Base-by-base conservation (phyloP, 1,140 invertebrate genomes). In the Geopemphigus sp. region DNA sequence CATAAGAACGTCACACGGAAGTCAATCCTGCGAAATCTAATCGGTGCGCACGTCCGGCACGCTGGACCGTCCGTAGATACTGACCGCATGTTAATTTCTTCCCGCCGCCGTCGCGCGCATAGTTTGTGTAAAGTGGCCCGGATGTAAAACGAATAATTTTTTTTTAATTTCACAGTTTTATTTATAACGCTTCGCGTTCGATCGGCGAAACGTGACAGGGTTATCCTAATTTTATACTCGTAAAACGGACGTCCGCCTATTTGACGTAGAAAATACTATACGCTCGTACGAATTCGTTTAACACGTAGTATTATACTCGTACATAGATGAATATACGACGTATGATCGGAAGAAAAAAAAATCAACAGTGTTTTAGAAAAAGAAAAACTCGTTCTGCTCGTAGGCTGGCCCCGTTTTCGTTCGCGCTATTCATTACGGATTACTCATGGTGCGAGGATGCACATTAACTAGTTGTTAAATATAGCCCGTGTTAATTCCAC, bases 361-460 rank as follows among this genome's bases (percentile, higher is more conserved):
- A 50, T 50, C 68, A 76, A 76, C 54, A 76, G 72, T 24, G 72
- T 39, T 74, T 74, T 73, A 39, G 8, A 39, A 39, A 24, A 19
- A 45, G 39, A 24, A 19, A 45, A 57, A 59, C 54, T 15, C 6
- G 72, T 76, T 76, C 54, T 57, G n/a, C 56, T 57, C 53, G 39
- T 22, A 45, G 15, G 32, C 15, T 76, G 72, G 72, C 72, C 72
- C 32, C 54, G 54, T 59, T 76, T 76, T 72, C 68, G 17, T n/a
- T 54, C 8, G 15, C 14, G 19, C 54, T 59, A 59, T 5, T 59
- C 72, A 39, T 59, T 76, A 59, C 39, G 59, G 72, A 59, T 59
- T 76, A 76, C 72, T 15, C 54, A 76, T 59, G 72, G 72, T 59
- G 72, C 54, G 39, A 59, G 5, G 72, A 76, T 76, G 72, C 56